phyloP scores from a whole-genome alignment of 2,797 vertebrate species.

The Phataginus tricuspis region DNA sequence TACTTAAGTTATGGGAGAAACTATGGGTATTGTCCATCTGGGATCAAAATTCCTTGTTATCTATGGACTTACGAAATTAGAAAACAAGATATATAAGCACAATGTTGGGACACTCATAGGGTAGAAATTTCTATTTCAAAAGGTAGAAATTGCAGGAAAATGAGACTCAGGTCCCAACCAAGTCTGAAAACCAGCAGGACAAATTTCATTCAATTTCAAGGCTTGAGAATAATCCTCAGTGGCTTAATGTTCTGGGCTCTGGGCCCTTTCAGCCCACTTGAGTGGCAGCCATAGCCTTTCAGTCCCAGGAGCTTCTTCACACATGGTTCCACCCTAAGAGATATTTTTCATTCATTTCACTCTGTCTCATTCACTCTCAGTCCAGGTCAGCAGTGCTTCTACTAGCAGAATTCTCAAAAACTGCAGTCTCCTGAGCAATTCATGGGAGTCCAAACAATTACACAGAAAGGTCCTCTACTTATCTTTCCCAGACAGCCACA shows the following conservation, averaged over 20 bases:
- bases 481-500: neutral
- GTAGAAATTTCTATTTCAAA: neutral
- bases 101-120: neutral
- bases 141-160: neutral
- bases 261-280: neutral
- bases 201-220: neutral
- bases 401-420: neutral
- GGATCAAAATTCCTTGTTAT: neutral
- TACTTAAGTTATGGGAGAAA: neutral
- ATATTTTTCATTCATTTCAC: neutral
- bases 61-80: neutral
- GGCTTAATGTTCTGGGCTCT: neutral
- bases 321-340: neutral
- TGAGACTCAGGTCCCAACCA: neutral
- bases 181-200: neutral
- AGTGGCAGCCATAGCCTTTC: neutral
- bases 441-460: neutral
- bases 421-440: neutral
- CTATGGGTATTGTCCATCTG: neutral
- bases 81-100: neutral
- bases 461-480: neutral
- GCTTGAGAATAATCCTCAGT: neutral
- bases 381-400: neutral
- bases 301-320: neutral
- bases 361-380: neutral